A percentile compares a stretch with the other conserved stretches of the same genome.
Conservation (phyloP, 2,113 vertebrate species). For the Azemiops feae region DNA sequence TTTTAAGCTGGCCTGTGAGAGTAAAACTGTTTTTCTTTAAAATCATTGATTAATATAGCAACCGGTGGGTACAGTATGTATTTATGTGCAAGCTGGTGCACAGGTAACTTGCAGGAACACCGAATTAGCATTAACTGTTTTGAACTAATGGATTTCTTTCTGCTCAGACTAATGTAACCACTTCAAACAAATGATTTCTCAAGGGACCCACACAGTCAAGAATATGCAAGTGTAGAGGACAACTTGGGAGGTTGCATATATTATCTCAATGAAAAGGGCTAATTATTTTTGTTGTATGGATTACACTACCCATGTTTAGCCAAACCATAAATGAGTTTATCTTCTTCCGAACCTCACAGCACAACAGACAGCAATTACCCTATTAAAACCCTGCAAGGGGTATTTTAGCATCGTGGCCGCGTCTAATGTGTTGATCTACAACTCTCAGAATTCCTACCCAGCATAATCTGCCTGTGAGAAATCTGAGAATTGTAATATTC, state of each 20-base stretch:
- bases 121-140: not conserved
- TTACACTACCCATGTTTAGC: not conserved
- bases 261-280: not conserved
- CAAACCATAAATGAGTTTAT: not conserved
- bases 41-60: not conserved
- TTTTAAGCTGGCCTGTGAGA: not conserved
- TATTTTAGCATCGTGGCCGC: not conserved
- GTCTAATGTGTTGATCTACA: not conserved
- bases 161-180: not conserved
- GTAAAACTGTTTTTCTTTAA: not conserved
- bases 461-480: not conserved
- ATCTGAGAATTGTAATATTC: not conserved
- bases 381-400: not conserved
- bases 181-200: not conserved
- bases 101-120: not conserved
- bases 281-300: not conserved
- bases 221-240: not conserved
- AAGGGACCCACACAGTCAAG: not conserved
- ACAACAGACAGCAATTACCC: constrained; percentile 2
- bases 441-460: not conserved
- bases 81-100: not conserved
- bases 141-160: not conserved
- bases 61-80: not conserved
- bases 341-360: constrained; percentile 8
- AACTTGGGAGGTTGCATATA: not conserved